phyloP scores from a whole-genome alignment of 2,888 invertebrate species.

The Muscina levida region DNA sequence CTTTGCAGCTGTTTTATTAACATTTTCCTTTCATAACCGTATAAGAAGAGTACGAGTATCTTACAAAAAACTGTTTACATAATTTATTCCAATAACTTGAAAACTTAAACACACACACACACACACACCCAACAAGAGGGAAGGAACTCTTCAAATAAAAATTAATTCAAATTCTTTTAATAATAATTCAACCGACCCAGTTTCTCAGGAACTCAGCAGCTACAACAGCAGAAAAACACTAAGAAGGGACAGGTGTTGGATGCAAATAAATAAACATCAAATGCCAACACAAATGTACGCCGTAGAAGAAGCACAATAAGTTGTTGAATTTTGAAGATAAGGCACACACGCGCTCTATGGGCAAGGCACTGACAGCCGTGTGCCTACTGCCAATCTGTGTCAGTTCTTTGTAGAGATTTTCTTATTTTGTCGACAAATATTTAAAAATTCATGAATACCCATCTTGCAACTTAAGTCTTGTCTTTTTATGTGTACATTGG shows the following conservation, averaged over 20 bases:
- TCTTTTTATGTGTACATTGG: neutral
- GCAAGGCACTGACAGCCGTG: no score
- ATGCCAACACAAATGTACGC: conserved; percentile 44
- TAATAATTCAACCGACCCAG: conserved; percentile 41
- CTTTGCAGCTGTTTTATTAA: no score
- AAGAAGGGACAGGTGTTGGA: neutral
- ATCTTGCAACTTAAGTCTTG: neutral
- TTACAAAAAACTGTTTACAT: no score
- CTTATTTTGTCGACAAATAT: conserved; percentile 1
- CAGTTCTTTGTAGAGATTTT: no score
- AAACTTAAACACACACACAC: no score
- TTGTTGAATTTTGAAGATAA: conserved; percentile 58
- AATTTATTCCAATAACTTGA: no score
- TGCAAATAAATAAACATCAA: conserved; percentile 46
- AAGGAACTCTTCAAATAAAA: conserved; percentile 19
- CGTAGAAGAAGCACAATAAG: no score
- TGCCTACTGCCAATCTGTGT: no score
- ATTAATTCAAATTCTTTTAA: conserved; percentile 55
- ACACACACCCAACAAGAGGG: neutral
- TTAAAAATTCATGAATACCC: conserved; percentile 15
- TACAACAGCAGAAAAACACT: neutral
- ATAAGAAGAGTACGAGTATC: no score
- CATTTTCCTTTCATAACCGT: no score
- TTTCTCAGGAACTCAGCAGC: neutral
- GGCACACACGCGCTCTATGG: conserved; percentile 47